phyloP scores from a whole-genome alignment of 2,888 invertebrate species.

The Altica lythri region DNA sequence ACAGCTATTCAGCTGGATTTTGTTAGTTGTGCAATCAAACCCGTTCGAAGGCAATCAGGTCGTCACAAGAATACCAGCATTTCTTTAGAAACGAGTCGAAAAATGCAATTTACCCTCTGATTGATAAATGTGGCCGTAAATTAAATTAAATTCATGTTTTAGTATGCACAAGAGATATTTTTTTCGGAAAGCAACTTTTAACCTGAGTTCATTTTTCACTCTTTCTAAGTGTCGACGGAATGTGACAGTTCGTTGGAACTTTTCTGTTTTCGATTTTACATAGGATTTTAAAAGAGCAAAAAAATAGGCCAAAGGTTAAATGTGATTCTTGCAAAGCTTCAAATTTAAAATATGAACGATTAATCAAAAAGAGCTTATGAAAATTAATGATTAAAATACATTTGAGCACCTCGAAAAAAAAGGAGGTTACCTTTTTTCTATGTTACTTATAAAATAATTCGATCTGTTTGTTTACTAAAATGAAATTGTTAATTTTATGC shows the following conservation, averaged over 20 bases:
- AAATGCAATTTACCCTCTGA: slow-evolving; percentile 20
- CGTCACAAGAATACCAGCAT: slow-evolving; percentile 1
- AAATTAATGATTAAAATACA: too few species aligned
- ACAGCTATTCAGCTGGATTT: too few species aligned
- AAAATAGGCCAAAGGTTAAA: too few species aligned
- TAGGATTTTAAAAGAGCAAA: not conserved
- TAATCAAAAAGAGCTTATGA: not conserved
- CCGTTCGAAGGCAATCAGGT: not conserved
- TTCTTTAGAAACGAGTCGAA: slow-evolving; percentile 10
- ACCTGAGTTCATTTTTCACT: slow-evolving; percentile 20
- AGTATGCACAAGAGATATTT: slow-evolving; percentile 22
- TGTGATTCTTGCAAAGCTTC: too few species aligned
- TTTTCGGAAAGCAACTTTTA: slow-evolving; percentile 23
- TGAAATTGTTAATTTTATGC: too few species aligned
- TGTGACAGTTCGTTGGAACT: slow-evolving; percentile 16
- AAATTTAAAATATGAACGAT: too few species aligned
- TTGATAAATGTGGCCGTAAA: slow-evolving; percentile 27
- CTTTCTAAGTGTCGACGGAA: slow-evolving; percentile 11
- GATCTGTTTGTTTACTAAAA: too few species aligned
- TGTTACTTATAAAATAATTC: too few species aligned
- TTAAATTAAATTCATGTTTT: slow-evolving; percentile 27
- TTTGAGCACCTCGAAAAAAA: too few species aligned
- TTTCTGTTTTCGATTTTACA: slow-evolving; percentile 4
- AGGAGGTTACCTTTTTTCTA: too few species aligned
- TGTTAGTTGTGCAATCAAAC: not conserved